phyloP scores from a whole-genome alignment of 2,888 invertebrate genomes.

The Xanthorhoe spadicearia region DNA sequence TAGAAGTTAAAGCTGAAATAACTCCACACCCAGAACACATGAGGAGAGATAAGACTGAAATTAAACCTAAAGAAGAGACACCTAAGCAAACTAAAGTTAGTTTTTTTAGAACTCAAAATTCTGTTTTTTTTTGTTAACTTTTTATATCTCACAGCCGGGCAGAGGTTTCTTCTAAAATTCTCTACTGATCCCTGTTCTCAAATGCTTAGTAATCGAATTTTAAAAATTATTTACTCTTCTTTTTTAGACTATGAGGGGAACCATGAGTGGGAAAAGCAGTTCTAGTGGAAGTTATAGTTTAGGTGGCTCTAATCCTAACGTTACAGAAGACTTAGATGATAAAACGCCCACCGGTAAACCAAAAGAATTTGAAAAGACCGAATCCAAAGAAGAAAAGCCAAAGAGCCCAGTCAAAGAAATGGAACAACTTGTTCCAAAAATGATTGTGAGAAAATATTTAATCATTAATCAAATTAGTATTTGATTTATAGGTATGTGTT shows the following conservation, averaged over 20 bases:
- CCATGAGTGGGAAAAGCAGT: slow-evolving; percentile 79
- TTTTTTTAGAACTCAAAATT: neutral
- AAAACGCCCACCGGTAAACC: slow-evolving; percentile 65
- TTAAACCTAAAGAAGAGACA: slow-evolving; percentile 68
- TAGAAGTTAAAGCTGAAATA: slow-evolving; percentile 76
- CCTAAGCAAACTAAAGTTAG: slow-evolving; percentile 59
- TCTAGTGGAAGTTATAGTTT: slow-evolving; percentile 82
- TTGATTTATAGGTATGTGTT: neutral
- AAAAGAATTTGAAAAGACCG: slow-evolving; percentile 60
- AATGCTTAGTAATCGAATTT: too few species aligned
- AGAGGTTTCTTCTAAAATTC: too few species aligned
- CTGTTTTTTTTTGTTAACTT: neutral
- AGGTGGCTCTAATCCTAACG: slow-evolving; percentile 78
- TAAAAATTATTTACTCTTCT: too few species aligned
- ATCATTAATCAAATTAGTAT: neutral
- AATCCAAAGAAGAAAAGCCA: slow-evolving; percentile 60
- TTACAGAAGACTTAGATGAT: slow-evolving; percentile 64
- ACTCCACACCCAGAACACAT: slow-evolving; percentile 63
- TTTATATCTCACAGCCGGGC: neutral
- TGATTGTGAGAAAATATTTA: slow-evolving; percentile 64
- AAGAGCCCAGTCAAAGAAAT: slow-evolving; percentile 57
- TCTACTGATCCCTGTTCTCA: too few species aligned
- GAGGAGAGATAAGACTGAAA: slow-evolving; percentile 82
- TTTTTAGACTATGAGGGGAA: slow-evolving; percentile 65
- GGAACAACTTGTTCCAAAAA: slow-evolving; percentile 74